Base-by-base conservation (phyloP, 2,797 vertebrate genomes). In the Lophius americanus region DNA sequence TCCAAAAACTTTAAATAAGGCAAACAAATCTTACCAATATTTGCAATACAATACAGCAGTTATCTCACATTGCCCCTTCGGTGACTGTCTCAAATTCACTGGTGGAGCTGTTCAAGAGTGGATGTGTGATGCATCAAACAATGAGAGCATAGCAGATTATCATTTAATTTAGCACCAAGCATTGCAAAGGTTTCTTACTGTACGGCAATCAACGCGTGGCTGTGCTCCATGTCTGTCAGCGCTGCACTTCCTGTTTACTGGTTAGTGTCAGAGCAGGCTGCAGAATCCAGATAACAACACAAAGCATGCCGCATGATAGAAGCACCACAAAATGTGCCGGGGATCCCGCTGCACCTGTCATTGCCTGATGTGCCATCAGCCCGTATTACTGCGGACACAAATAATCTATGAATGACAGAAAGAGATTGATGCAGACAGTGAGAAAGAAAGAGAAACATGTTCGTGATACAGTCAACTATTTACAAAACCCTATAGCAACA, bases 291-390 rank as follows among this genome's bases (percentile, higher is more conserved):
- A 92, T 92, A 92, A 90, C 83, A 81, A 75, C 82, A 90, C 81
- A 91, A 90, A 85, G 88, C 88, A 85, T 88, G 78, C 86, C 84
- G 83, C 84, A 84, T 86, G 89, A 90, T 90, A 86, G 90, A 84
- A 84, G 79, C 14, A 7, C 69, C 61, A 60, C 67, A 64, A 84
- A 83, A 88, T 79, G 68, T 59, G 77, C 62, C n/a, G 71, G 78
- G 68, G 78, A 61, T 70, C 76, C 77, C 11, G 10, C 59, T 70
- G 73, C 9, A 58, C 49, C 78, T 83, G 82, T 60, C 12, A 35
- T 33, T 58, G 70, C 65, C 68, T 82, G 84, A 83, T 74, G 86
- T 83, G 84, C 80, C 60, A 84, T 88, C 82, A 85, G 70, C 85
- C 68, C 73, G 77, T 75, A 64, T 79, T 78, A 73, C 64, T 70